These are phyloP conservation scores for Megastigmus dorsalis DNA, from an alignment of 2,888 invertebrate species.

Conservation along the genomic window DNA sequence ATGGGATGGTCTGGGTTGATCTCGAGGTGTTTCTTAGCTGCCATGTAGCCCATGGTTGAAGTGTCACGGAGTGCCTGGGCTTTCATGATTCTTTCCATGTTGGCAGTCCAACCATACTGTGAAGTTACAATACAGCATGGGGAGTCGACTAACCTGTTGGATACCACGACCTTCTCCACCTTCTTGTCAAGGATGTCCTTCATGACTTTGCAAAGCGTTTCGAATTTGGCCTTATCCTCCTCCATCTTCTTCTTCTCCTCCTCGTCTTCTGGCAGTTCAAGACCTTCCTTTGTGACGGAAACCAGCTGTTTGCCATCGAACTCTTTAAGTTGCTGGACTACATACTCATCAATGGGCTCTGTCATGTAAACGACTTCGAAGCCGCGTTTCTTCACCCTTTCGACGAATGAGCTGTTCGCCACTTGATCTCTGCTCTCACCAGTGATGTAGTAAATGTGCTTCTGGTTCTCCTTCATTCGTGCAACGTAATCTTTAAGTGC, in stretches of 20 bases:
- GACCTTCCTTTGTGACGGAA: constrained; percentile 98
- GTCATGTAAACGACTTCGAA: constrained; percentile 99
- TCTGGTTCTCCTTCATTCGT: constrained; percentile 98
- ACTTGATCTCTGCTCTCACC: constrained; percentile 96
- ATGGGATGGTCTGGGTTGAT: constrained; percentile 98
- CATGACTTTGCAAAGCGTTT: constrained; percentile 90
- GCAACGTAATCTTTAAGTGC: constrained; percentile 97
- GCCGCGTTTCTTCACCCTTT: constrained; percentile 97
- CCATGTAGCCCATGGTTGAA: constrained; percentile 99
- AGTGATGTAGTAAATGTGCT: constrained; percentile 99
- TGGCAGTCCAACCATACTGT: constrained; percentile 99
- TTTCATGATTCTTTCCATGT: constrained; percentile 99
- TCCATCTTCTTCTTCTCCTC: constrained; percentile 98
- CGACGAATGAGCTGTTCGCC: constrained; percentile 97
- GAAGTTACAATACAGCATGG: constrained; percentile 99
- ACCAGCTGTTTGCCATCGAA: constrained; percentile 97
- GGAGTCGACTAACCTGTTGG: constrained; percentile 96
- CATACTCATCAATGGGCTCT: constrained; percentile 99
- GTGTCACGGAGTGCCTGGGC: constrained; percentile 98
- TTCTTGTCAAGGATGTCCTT: constrained; percentile 98
- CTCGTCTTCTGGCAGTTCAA: constrained; percentile 97
- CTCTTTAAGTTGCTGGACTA: constrained; percentile 98
- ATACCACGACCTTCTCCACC: constrained; percentile 98
- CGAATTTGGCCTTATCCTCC: constrained; percentile 87
- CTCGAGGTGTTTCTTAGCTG: constrained; percentile 98